Conservation (phyloP, 2,888 invertebrate genomes). For the Eupithecia insigniata region DNA sequence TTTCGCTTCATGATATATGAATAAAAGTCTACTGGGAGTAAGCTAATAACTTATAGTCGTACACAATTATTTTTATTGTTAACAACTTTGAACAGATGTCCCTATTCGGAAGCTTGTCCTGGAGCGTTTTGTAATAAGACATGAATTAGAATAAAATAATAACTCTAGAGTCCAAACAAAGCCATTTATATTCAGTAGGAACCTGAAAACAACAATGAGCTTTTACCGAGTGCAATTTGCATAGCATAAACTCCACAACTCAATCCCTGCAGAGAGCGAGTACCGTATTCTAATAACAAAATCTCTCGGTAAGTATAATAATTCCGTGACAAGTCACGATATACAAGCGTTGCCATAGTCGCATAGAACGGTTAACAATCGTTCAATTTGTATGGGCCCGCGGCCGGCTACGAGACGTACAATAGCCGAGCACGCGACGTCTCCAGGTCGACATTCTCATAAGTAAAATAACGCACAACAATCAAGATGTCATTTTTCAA, state of each 20-base stretch:
- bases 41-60: slow-evolving; percentile 56
- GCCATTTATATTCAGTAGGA: slow-evolving; percentile 17
- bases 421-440: slow-evolving; percentile 78
- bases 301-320: slow-evolving; percentile 72
- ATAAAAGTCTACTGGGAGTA: slow-evolving; percentile 47
- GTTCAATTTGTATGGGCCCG: slow-evolving; percentile 80
- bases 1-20: slow-evolving; percentile 64
- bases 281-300: slow-evolving; percentile 56
- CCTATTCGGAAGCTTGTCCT: slow-evolving; percentile 1
- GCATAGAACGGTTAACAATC: slow-evolving; percentile 79
- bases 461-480: slow-evolving; percentile 83
- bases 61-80: slow-evolving; percentile 55
- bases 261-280: slow-evolving; percentile 41
- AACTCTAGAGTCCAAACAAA: slow-evolving; percentile 5
- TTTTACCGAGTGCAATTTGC: slow-evolving; percentile 27
- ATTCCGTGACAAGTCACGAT: slow-evolving; percentile 78
- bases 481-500: slow-evolving; percentile 85
- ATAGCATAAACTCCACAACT: slow-evolving; percentile 28
- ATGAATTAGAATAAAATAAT: slow-evolving; percentile 1
- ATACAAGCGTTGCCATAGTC: slow-evolving; percentile 59
- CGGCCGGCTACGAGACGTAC: slow-evolving; percentile 63
- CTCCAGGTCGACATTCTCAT: slow-evolving; percentile 76
- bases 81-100: slow-evolving; percentile 27
- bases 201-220: slow-evolving; percentile 18
- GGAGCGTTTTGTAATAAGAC: neutral